Evolutionary conservation across 1,140 invertebrate species (phyloP), one percentile per base, ranked within the genome.

Genomic region (Chymomyza costata): DNA sequence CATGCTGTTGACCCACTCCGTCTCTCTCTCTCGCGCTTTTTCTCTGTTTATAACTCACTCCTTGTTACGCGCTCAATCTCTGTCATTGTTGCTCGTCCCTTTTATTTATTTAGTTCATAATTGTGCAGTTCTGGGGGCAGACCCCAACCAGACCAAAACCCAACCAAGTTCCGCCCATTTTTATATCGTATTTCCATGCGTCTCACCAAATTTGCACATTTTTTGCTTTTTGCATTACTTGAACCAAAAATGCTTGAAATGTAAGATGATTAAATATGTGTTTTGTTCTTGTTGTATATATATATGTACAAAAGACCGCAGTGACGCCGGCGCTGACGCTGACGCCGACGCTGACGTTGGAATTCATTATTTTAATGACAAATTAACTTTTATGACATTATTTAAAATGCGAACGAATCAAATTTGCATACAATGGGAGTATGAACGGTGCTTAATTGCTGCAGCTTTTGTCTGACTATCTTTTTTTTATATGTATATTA

Each of bases 351-450:
- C n/a, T n/a, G n/a, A 3, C 3, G 31, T 5, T 11, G 53, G 52
- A 65, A 59, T 66, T 64, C 53, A 66, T 65, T 69, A 65, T 69
- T 76, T 69, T 69, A 68, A 69, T 69, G 70, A 76, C 65, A 59
- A 76, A 69, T 76, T 76, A 69, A 76, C 70, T 55, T 76, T 74
- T 60, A 70, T 66, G 62, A 62, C 57, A 63, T 64, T 65, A 55
- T 69, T 68, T 60, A 17, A 25, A 45, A 54, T 48, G 44, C 19
- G 30, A 41, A 52, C 5, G 39, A 67, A 76, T 46, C 31, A 47
- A 66, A 76, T 76, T 76, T 76, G 70, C 71, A 63, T 70, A 45
- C 40, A 49, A 51, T 63, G 52, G 50, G 53, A 38, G 37, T 53
- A 34, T n/a, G n/a, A n/a, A n/a, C n/a, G n/a, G n/a, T n/a, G n/a